These are phyloP conservation scores for Scomber japonicus DNA, from an alignment of 2,113 vertebrate species.

Conservation along the genomic window DNA sequence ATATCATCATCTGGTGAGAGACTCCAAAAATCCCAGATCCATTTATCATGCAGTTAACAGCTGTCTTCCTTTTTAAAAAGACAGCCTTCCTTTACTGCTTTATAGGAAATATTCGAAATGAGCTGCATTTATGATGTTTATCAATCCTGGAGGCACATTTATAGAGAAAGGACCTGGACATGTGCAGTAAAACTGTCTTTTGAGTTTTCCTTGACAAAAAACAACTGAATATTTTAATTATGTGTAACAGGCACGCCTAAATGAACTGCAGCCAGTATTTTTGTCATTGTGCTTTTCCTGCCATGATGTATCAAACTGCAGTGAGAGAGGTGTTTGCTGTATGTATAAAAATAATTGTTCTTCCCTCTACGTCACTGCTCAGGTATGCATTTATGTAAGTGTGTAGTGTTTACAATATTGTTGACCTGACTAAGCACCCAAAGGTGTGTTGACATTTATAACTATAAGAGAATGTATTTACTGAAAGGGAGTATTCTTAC, in stretches of 20 bases:
- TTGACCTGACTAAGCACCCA: no score
- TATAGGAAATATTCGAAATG: background rate
- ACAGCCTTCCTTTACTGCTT: no score
- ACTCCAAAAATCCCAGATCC: background rate
- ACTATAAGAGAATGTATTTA: no score
- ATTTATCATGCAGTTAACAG: background rate
- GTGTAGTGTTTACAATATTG: no score
- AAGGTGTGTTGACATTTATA: no score
- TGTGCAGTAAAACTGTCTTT: background rate
- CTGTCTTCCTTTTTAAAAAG: background rate
- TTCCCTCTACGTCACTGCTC: background rate
- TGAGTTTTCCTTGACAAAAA: background rate
- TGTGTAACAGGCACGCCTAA: background rate
- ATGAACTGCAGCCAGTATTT: background rate
- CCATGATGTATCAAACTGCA: background rate
- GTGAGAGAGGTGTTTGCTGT: background rate
- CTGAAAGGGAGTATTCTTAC: no score
- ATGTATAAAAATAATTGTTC: background rate
- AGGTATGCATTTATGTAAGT: background rate
- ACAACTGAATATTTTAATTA: no score
- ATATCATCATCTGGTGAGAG: background rate
- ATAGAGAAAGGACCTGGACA: background rate
- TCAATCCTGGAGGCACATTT: background rate
- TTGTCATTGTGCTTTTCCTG: background rate
- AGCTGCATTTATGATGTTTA: background rate